These are phyloP conservation scores for Sarcophaga variegata DNA, from an alignment of 2,888 invertebrate species.

Conservation along the genomic window DNA sequence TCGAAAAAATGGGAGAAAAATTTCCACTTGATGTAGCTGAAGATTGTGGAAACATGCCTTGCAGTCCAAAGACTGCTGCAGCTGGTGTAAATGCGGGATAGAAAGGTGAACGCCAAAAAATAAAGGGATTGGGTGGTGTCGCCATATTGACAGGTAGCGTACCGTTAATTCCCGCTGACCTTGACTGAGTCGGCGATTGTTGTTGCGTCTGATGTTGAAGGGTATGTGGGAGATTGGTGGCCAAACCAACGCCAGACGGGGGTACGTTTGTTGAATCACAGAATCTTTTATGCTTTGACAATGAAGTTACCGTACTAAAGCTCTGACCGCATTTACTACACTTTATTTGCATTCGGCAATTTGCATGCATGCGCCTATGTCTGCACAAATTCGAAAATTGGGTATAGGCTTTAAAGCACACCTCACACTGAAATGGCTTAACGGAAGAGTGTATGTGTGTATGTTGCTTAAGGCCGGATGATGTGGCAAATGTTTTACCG, in stretches of 20 bases:
- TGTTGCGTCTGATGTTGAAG: conserved; percentile 65
- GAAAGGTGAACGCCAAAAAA: conserved; percentile 87
- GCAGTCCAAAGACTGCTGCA: conserved; percentile 83
- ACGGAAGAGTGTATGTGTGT: conserved; percentile 99
- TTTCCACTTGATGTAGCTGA: conserved; percentile 75
- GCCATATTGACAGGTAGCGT: conserved; percentile 75
- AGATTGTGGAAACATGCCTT: conserved; percentile 84
- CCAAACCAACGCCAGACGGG: conserved; percentile 80
- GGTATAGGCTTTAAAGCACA: conserved; percentile 99
- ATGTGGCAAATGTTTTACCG: conserved; percentile 99
- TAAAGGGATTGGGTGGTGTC: conserved; percentile 85
- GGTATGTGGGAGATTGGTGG: conserved; percentile 79
- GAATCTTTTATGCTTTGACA: conserved; percentile 97
- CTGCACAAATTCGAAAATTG: conserved; percentile 99
- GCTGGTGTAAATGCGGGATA: conserved; percentile 85
- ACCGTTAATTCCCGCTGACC: conserved; percentile 54
- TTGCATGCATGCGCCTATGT: conserved; percentile 99
- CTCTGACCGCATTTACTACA: conserved; percentile 97
- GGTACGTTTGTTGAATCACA: conserved; percentile 89
- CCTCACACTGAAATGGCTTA: conserved; percentile 98
- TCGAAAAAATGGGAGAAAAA: conserved; percentile 84
- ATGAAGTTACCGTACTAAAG: conserved; percentile 94
- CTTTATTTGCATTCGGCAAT: conserved; percentile 96
- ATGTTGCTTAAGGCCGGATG: conserved; percentile 99
- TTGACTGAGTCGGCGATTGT: conserved; percentile 63